These are phyloP conservation scores for Gallinago stenura DNA, from an alignment of 2,797 vertebrate genomes.

Conservation along the genomic window DNA sequence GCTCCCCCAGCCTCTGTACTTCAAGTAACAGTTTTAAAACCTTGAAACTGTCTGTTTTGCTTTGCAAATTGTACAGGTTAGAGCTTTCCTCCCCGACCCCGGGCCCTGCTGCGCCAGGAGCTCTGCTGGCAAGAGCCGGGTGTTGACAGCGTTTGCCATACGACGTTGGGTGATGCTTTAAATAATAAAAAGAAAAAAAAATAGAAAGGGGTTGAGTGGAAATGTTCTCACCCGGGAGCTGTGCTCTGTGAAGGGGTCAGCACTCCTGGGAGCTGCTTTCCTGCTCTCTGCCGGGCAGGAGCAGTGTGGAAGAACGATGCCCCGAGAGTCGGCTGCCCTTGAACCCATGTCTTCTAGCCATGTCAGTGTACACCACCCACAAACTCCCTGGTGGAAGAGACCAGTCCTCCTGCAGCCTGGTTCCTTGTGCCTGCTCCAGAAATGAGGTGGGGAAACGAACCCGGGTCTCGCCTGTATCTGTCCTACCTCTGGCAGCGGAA, in stretches of 20 bases:
- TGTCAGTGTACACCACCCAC: fast-evolving
- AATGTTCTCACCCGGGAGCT: fast-evolving
- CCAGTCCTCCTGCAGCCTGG: fast-evolving
- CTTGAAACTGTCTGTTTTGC: background rate
- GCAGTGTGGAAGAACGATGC: fast-evolving
- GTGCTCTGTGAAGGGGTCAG: fast-evolving
- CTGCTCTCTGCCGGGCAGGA: fast-evolving
- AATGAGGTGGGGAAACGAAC: background rate
- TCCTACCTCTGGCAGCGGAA: background rate
- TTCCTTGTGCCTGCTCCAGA: background rate
- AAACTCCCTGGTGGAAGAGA: background rate
- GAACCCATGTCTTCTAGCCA: background rate
- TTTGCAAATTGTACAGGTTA: background rate
- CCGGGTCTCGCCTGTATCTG: fast-evolving
- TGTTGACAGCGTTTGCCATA: background rate
- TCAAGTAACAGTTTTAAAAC: background rate
- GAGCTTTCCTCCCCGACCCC: background rate
- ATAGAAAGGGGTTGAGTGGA: fast-evolving
- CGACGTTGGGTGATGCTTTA: fast-evolving
- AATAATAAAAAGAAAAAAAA: fast-evolving
- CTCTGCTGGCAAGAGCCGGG: background rate
- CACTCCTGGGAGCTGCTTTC: fast-evolving
- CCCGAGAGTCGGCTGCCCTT: fast-evolving
- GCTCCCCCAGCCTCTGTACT: background rate
- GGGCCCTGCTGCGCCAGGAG: background rate